Conservation (phyloP, 2,888 invertebrate species). For the Allygus modestus region DNA sequence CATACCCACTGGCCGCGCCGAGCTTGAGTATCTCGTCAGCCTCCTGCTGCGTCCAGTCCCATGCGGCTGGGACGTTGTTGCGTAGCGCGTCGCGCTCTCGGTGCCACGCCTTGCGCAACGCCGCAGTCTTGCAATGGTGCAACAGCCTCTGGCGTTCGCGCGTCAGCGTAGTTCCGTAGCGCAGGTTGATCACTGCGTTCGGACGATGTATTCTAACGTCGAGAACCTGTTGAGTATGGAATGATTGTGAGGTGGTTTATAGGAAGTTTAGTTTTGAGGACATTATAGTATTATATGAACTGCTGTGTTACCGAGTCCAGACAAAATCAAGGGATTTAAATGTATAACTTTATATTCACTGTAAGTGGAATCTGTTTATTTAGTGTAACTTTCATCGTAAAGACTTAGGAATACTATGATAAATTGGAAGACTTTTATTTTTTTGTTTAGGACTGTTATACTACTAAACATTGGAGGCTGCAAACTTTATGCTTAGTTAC, state of each 20-base stretch:
- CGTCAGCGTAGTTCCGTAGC: slow-evolving; percentile 95
- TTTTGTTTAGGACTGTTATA: too few relatives aligned
- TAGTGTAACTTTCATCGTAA: too few relatives aligned
- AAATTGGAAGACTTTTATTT: too few relatives aligned
- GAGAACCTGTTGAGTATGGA: slow-evolving; percentile 76
- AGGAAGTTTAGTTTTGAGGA: too few relatives aligned
- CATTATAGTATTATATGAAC: too few relatives aligned
- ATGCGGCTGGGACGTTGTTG: slow-evolving; percentile 73
- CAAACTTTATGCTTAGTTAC: too few relatives aligned
- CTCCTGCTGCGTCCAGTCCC: slow-evolving; percentile 92
- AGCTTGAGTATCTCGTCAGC: slow-evolving; percentile 92
- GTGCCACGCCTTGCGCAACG: slow-evolving; percentile 95
- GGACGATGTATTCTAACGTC: slow-evolving; percentile 95
- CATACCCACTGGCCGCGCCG: slow-evolving; percentile 91
- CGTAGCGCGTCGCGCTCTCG: slow-evolving; percentile 92
- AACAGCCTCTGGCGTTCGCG: slow-evolving; percentile 93
- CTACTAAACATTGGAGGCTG: too few relatives aligned
- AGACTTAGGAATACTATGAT: too few relatives aligned
- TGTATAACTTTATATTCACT: too few relatives aligned
- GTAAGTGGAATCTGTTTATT: too few relatives aligned
- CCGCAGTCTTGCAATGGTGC: slow-evolving; percentile 92
- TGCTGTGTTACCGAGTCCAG: too few relatives aligned
- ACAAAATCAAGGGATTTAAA: too few relatives aligned
- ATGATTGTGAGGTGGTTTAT: not conserved
- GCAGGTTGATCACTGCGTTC: slow-evolving; percentile 93